These are phyloP conservation scores for Nephrotoma appendiculata DNA, from an alignment of 2,888 invertebrate species.

Conservation along the genomic window DNA sequence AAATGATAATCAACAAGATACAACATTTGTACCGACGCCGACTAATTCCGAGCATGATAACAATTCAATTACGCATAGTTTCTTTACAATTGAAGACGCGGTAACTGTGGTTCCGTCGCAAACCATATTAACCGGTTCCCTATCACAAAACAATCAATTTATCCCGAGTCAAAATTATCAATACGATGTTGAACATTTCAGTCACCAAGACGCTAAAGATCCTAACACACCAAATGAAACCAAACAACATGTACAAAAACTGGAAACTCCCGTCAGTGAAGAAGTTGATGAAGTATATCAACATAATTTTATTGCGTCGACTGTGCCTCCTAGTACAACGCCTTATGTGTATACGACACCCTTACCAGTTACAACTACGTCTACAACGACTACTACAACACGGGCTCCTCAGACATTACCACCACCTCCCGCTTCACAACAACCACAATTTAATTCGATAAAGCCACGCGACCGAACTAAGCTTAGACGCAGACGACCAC, in stretches of 20 bases:
- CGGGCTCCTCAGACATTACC: neutral
- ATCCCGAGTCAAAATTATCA: neutral
- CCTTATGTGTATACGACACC: conserved; percentile 5
- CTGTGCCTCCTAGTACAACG: neutral
- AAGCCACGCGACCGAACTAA: neutral
- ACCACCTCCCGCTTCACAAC: neutral
- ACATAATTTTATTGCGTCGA: neutral
- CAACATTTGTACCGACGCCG: conserved; percentile 6
- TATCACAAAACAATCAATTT: neutral
- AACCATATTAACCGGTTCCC: neutral
- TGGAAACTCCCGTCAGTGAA: neutral
- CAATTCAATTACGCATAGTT: conserved; percentile 12
- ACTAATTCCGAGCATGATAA: conserved; percentile 2
- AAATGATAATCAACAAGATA: neutral
- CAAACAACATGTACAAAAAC: neutral
- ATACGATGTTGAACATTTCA: neutral
- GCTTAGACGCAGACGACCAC: neutral
- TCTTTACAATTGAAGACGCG: conserved; percentile 17
- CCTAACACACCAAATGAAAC: neutral
- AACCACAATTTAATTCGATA: neutral
- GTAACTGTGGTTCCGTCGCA: conserved; percentile 10
- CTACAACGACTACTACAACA: conserved; percentile 2
- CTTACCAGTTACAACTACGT: conserved; percentile 3
- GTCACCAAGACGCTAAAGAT: neutral
- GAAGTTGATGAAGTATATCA: neutral